Percentiles rank a stretch among this genome's conserved stretches.
These are phyloP conservation scores for Teleogryllus oceanicus DNA, from an alignment of 2,888 invertebrate genomes.

Conservation along the genomic window DNA sequence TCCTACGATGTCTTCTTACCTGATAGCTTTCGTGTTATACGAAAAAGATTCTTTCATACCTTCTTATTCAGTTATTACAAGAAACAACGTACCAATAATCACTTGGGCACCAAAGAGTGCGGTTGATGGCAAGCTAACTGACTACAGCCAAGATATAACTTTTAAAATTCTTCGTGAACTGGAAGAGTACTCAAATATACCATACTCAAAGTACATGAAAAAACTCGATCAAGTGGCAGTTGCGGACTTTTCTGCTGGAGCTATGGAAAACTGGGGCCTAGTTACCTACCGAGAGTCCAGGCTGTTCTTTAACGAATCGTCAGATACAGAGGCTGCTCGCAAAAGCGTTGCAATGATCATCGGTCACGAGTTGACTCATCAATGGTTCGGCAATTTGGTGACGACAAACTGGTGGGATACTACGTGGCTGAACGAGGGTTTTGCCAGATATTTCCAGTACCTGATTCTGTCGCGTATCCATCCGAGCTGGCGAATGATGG, in stretches of 20 bases:
- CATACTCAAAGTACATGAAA: background rate
- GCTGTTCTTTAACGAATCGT: background rate
- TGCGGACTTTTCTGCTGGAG: background rate
- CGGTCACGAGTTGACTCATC: slow-evolving; percentile 76
- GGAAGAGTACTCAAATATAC: background rate
- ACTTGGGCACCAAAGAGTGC: background rate
- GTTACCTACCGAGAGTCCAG: background rate
- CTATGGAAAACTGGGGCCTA: slow-evolving; percentile 5
- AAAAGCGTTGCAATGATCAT: slow-evolving; percentile 55
- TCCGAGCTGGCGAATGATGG: slow-evolving; percentile 49
- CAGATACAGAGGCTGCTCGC: background rate
- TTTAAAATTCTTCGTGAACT: background rate
- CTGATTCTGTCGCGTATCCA: slow-evolving; percentile 54
- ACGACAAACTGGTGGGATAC: slow-evolving; percentile 74
- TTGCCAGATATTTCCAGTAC: slow-evolving; percentile 72
- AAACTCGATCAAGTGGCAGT: background rate
- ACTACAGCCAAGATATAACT: background rate
- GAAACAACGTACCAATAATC: background rate
- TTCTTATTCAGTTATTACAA: background rate
- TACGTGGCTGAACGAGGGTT: slow-evolving; percentile 72
- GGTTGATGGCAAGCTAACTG: background rate
- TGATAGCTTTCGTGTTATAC: background rate
- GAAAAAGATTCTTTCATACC: background rate
- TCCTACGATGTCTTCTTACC: background rate
- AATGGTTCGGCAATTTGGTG: slow-evolving; percentile 77